Conservation (phyloP, 2,888 invertebrate species). For the Acanthopleura granulata region DNA sequence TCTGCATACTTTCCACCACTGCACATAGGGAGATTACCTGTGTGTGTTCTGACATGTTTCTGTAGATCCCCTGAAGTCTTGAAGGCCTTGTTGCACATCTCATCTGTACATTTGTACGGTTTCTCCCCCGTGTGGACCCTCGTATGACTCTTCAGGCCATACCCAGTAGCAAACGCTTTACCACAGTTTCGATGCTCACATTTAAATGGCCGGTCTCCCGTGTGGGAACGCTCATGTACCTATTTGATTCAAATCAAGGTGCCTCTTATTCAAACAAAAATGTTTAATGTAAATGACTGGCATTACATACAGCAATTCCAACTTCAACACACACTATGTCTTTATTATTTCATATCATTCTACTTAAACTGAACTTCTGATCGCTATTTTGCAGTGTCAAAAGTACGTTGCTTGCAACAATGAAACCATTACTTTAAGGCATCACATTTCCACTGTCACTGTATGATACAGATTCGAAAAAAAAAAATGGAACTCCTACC, state of each 20-base stretch:
- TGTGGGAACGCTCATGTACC: conserved; percentile 71
- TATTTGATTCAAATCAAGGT: conserved; percentile 30
- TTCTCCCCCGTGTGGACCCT: conserved; percentile 76
- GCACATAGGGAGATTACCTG: conserved; percentile 67
- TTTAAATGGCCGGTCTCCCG: conserved; percentile 70
- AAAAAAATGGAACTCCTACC: no score
- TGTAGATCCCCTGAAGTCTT: conserved; percentile 76
- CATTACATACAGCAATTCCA: conserved; percentile 1
- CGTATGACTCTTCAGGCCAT: conserved; percentile 74
- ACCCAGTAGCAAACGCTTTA: conserved; percentile 71
- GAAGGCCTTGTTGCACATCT: conserved; percentile 74
- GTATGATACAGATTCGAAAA: no score
- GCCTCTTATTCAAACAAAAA: no score
- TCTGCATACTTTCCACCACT: no score
- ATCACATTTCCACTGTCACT: no score
- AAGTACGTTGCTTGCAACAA: no score
- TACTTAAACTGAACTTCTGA: neutral
- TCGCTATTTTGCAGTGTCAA: neutral
- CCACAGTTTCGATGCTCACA: conserved; percentile 67
- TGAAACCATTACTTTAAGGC: no score
- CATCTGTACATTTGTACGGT: conserved; percentile 74
- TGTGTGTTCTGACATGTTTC: conserved; percentile 76
- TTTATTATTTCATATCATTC: no score
- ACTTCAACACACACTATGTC: neutral
- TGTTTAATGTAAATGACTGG: no score